A percentile compares a stretch with the other conserved stretches of the same genome.
Evolutionary conservation across 2,113 vertebrate genomes (phyloP).

Genomic region (Urocitellus parryii): DNA sequence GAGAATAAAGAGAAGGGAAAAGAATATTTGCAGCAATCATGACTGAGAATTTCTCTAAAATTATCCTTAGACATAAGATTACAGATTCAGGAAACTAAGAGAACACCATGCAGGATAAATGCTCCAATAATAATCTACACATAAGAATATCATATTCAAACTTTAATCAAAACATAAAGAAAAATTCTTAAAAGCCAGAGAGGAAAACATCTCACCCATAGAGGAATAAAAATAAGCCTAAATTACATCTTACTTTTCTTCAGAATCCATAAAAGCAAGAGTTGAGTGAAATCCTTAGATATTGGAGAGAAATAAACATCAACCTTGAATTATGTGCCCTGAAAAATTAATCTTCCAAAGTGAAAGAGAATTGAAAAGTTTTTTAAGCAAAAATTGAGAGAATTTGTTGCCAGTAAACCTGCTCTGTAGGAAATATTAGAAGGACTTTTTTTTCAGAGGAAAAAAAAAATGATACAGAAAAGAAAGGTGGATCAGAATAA

Average conservation of each 20-base stretch:
- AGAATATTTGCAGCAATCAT: neutral
- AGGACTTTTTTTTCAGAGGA: neutral
- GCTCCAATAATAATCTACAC: neutral
- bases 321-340: neutral
- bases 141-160: neutral
- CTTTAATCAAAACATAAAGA: neutral
- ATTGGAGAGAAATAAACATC: neutral
- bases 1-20: neutral
- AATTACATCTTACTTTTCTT: neutral
- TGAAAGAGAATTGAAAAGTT: neutral
- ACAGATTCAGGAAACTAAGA: neutral
- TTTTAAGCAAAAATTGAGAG: neutral
- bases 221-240: neutral
- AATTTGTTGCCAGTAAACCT: neutral
- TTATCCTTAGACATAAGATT: neutral
- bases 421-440: neutral
- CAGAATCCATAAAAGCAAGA: neutral
- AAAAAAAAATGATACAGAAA: neutral
- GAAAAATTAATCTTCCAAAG: neutral
- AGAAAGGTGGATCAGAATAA: neutral
- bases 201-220: neutral
- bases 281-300: neutral
- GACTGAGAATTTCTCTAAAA: neutral
- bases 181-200: neutral
- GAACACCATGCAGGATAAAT: neutral